Evolutionary conservation across 2,797 vertebrate species (phyloP).

Genomic region (Chromobotia macracanthus): DNA sequence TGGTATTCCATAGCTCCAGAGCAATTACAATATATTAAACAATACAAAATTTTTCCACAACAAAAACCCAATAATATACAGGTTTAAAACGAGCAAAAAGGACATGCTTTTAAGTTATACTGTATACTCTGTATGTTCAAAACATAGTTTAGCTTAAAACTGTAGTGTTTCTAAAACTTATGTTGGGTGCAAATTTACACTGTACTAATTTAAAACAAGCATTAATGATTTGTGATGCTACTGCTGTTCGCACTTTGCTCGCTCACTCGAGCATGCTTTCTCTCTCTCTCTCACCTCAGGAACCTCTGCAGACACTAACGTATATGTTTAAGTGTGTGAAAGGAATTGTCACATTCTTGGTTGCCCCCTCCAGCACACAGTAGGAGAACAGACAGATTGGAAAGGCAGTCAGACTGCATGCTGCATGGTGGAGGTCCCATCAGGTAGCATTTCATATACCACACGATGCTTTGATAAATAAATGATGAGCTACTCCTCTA

Average conservation of each 20-base stretch:
- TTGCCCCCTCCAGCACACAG: conserved; percentile 41
- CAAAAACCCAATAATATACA: no score
- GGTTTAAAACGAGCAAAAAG: no score
- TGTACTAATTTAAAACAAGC: neutral
- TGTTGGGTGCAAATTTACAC: neutral
- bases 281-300: conserved; percentile 7
- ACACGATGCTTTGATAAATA: conserved; percentile 67
- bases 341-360: conserved; percentile 40
- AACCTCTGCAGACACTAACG: conserved; percentile 35
- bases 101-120: no score
- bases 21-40: no score
- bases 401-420: conserved; percentile 41
- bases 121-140: neutral
- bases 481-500: conserved; percentile 64
- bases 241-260: conserved; percentile 6
- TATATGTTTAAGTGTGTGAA: conserved; percentile 28
- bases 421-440: conserved; percentile 27
- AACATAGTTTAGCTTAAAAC: neutral
- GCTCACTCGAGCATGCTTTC: neutral
- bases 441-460: conserved; percentile 17
- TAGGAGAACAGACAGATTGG: conserved; percentile 34
- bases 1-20: no score
- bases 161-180: neutral
- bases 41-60: no score
- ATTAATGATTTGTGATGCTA: conserved; percentile 4